These are phyloP conservation scores for Chelonoidis abingdonii DNA, from an alignment of 2,113 vertebrate species.

Conservation along the genomic window DNA sequence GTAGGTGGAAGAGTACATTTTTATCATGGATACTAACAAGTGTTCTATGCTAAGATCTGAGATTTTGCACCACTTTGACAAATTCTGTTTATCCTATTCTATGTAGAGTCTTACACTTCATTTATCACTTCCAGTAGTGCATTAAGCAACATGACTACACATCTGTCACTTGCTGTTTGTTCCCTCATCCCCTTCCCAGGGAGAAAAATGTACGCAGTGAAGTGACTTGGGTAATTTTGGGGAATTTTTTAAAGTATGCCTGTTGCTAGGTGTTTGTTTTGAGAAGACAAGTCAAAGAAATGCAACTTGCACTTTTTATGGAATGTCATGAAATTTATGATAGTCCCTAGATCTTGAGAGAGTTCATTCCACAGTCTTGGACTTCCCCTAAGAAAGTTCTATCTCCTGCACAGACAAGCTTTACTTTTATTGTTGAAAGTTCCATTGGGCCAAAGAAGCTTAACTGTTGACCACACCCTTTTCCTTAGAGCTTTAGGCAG, in stretches of 20 bases:
- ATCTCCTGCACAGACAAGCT: neutral
- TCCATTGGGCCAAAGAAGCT: neutral
- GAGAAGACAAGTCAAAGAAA: neutral
- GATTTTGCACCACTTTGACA: neutral
- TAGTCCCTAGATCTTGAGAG: neutral
- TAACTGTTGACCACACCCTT: neutral
- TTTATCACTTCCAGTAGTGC: too few relatives aligned
- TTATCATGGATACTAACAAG: neutral
- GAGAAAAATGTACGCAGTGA: neutral
- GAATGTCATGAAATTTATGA: neutral
- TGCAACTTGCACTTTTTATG: neutral
- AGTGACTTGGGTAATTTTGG: neutral
- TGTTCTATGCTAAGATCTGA: neutral
- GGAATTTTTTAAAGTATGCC: neutral
- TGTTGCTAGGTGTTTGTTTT: neutral
- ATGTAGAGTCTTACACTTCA: too few relatives aligned
- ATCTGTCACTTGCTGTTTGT: too few relatives aligned
- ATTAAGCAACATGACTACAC: too few relatives aligned
- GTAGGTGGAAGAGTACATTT: neutral
- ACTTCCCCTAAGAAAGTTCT: neutral
- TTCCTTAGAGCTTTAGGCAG: neutral
- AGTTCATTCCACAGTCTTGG: neutral
- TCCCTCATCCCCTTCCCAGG: neutral
- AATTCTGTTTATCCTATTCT: too few relatives aligned
- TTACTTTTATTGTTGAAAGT: neutral